Evolutionary conservation across 2,113 vertebrate genomes (phyloP), one percentile per base, ranked within the genome.

Genomic region (Stegostoma tigrinum): DNA sequence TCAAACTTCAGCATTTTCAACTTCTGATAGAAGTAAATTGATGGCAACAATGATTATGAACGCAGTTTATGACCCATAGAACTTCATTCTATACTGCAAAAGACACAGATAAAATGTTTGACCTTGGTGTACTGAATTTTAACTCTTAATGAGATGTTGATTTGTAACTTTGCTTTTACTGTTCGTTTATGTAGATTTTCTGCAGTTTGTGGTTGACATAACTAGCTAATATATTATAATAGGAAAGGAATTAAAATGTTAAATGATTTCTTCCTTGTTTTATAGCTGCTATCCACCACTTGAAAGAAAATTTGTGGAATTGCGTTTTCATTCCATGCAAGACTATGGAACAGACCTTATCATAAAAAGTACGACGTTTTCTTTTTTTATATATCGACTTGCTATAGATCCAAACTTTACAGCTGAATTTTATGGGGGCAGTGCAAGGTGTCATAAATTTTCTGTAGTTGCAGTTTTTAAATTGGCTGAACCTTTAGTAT

Each of bases 261-360:
- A 83, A 93, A 38, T 93, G 0, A 93, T 66, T 93, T 93, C 19
- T 48, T 27, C 6, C 38, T 42, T 70, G 38, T 95, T 72, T 95
- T 75, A 52, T 48, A 95, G 94, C 94, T 72, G 42, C 45, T 70
- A 52, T 52, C 94, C 94, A 52, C 94, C 67, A 5, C 94, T 95
- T 45, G 70, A 95, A 95, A 95, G 67, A 72, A 95, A 95, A 72
- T 95, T 95, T 52, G 94, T 48, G 72, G 94, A 95, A 30, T 68
- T 95, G 30, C 68, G 14, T 48, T 52, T 48, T 52, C 38, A 95
- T 10, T 72, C 68, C 12, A 52, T 52, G 38, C 67, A 95, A 30
- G 94, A 70, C 67, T 19, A 70, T 52, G 94, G 24, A 72, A 48
- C 68, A 70, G 94, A 95, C 15, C 94, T 70, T 52, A 15, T 95